Percentiles rank a stretch among this genome's conserved stretches.
Evolutionary conservation across 2,888 invertebrate genomes (phyloP).

Genomic region (Andrena fulva): DNA sequence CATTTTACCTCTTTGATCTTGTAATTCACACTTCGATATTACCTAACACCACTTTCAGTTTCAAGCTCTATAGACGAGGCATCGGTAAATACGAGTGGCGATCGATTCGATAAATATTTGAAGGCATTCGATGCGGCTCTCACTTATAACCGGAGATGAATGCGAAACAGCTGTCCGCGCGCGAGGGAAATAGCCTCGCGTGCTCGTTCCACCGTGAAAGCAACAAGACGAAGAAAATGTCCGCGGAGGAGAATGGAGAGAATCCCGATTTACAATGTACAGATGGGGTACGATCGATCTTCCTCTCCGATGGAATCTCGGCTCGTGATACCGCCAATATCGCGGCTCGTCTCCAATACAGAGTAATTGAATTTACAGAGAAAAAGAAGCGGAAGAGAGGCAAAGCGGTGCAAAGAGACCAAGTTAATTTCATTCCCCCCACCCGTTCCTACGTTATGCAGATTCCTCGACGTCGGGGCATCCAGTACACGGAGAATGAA

Average conservation of each 20-base stretch:
- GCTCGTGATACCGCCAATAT: neutral
- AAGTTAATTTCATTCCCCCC: constrained; percentile 39
- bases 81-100: neutral
- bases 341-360: neutral
- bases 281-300: constrained; percentile 24
- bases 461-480: constrained; percentile 16
- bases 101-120: constrained; percentile 42
- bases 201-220: neutral
- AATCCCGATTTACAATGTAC: neutral
- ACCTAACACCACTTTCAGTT: neutral
- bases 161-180: constrained; percentile 21
- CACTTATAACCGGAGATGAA: neutral
- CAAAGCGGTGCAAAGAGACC: neutral
- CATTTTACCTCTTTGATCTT: too few relatives aligned
- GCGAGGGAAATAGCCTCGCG: constrained; percentile 11
- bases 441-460: constrained; percentile 3
- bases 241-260: neutral
- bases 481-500: constrained; percentile 17
- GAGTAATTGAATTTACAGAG: constrained; percentile 26
- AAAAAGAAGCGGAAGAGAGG: neutral
- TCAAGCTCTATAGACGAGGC: neutral
- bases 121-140: constrained; percentile 2
- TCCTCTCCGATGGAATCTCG: neutral
- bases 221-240: constrained; percentile 21
- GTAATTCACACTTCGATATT: neutral